Evolutionary conservation across 1,140 invertebrate genomes (phyloP).

Genomic region (Megalopta genalis): DNA sequence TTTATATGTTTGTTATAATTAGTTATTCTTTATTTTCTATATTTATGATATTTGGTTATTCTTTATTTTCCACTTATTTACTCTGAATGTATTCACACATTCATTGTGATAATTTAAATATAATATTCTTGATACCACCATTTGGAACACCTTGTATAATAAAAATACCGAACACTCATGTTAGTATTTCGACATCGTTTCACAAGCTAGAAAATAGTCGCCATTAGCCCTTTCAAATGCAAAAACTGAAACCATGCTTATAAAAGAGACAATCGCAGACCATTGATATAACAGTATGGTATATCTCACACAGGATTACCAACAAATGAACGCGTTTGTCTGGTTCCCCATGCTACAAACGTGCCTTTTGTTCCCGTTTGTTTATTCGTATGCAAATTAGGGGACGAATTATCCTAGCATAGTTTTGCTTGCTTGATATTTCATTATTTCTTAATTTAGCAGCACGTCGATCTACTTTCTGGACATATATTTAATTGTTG

Average conservation of each 20-base stretch:
- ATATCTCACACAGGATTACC: not conserved
- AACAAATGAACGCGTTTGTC: slow-evolving; percentile 1
- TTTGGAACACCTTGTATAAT: too few species aligned
- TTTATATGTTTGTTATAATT: too few species aligned
- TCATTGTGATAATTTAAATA: too few species aligned
- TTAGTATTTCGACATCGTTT: not conserved
- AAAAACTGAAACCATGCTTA: not conserved
- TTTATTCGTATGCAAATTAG: not conserved
- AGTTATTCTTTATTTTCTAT: too few species aligned
- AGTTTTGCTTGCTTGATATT: not conserved
- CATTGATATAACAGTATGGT: not conserved
- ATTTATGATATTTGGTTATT: too few species aligned
- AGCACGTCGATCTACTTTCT: not conserved
- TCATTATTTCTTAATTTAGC: not conserved
- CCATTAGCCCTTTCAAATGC: slow-evolving; percentile 6
- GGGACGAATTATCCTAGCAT: not conserved
- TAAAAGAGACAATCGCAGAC: not conserved
- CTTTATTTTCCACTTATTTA: too few species aligned
- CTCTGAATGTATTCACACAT: too few species aligned
- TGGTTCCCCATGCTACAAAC: not conserved
- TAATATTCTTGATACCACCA: too few species aligned
- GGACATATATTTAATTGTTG: too few species aligned
- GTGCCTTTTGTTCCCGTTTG: not conserved
- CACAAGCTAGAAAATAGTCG: not conserved
- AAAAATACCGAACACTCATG: not conserved